phyloP scores from a whole-genome alignment of 2,797 vertebrate genomes.

The Cryptoprocta ferox region DNA sequence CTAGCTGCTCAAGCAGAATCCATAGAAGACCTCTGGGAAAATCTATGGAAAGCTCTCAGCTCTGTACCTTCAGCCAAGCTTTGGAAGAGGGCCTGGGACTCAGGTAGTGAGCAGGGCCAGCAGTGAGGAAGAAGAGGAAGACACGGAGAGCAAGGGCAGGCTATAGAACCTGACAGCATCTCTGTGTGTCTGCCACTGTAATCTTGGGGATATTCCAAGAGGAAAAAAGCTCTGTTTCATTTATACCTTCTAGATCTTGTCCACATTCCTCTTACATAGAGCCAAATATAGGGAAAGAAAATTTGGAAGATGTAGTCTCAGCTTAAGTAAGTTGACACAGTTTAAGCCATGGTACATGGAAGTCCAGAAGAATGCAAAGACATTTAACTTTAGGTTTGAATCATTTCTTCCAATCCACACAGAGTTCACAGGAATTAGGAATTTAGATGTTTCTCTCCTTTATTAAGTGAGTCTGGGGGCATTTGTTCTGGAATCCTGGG shows the following conservation, averaged over 20 bases:
- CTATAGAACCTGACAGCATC: neutral
- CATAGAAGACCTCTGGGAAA: neutral
- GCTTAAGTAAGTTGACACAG: neutral
- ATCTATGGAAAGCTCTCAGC: neutral
- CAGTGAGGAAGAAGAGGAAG: neutral
- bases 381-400: neutral
- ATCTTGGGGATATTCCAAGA: neutral
- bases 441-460: neutral
- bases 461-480: neutral
- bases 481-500: conserved; percentile 9
- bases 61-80: neutral
- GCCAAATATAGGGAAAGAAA: neutral
- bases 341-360: neutral
- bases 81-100: neutral
- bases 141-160: too few relatives aligned
- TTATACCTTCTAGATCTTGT: neutral
- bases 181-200: neutral
- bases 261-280: neutral
- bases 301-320: neutral
- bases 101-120: neutral
- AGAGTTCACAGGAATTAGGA: neutral
- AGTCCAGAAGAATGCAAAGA: neutral
- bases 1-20: neutral
- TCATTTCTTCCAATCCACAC: neutral
- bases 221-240: neutral